Conservation (phyloP, 2,888 invertebrate genomes). For the Catocala fraxini region DNA sequence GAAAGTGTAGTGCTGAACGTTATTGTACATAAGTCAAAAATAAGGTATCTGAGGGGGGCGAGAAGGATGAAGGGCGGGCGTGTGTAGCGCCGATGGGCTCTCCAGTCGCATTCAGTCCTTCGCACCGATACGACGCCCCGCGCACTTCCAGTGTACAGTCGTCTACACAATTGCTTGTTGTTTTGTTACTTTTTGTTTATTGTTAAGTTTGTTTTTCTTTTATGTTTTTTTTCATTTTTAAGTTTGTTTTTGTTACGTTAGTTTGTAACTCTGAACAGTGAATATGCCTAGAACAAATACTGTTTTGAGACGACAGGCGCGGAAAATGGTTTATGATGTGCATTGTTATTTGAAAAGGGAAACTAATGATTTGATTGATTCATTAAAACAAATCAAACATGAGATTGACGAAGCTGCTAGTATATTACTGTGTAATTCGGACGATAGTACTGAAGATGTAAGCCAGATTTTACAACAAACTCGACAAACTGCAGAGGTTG, state of each 20-base stretch:
- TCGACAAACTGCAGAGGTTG: neutral
- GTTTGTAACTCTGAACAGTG: conserved; percentile 1
- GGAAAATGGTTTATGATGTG: conserved; percentile 15
- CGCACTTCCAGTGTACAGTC: conserved; percentile 19
- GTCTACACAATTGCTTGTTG: neutral
- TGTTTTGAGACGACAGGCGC: conserved; percentile 9
- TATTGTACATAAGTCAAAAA: neutral
- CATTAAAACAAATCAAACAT: conserved; percentile 5
- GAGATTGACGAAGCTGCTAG: neutral
- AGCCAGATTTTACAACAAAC: neutral
- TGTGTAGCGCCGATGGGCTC: conserved; percentile 2
- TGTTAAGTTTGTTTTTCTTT: neutral
- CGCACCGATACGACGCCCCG: conserved; percentile 8
- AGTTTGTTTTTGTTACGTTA: neutral
- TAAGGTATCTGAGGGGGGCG: neutral
- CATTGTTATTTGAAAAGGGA: conserved; percentile 19
- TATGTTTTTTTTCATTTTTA: no score
- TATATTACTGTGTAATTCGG: neutral
- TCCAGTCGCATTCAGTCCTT: neutral
- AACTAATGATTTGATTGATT: conserved; percentile 5
- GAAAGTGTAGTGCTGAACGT: neutral
- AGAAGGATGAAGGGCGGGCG: neutral
- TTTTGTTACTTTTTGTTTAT: conserved; percentile 5
- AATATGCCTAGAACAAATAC: conserved; percentile 21
- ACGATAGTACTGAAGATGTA: neutral